Conservation (phyloP, 1,140 invertebrate genomes). For the Asbolus verrucosus region DNA sequence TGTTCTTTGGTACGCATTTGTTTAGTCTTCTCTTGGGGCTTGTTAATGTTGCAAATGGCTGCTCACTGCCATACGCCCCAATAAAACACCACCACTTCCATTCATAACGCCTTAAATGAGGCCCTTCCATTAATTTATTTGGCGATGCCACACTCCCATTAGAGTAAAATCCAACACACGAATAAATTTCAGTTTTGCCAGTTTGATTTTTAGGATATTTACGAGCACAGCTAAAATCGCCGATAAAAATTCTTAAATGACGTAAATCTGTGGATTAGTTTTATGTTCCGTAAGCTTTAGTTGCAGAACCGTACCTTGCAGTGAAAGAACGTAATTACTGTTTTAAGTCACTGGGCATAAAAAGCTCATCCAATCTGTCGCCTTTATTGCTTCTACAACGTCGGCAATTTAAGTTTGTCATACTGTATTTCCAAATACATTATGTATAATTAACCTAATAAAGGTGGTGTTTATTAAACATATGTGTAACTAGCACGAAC, state of each 20-base stretch:
- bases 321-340: constrained; percentile 12
- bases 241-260: constrained; percentile 13
- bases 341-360: constrained; percentile 12
- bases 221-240: not conserved
- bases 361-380: constrained; percentile 38
- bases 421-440: constrained; percentile 37
- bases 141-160: too few relatives aligned
- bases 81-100: constrained; percentile 7
- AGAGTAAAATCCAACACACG: too few relatives aligned
- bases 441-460: constrained; percentile 44
- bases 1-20: constrained; percentile 17
- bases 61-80: too few relatives aligned
- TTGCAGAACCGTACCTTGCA: constrained; percentile 18
- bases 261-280: constrained; percentile 8
- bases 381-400: constrained; percentile 32
- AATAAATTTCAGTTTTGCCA: too few relatives aligned
- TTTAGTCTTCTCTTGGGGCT: constrained; percentile 30
- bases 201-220: not conserved
- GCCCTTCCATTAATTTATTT: too few relatives aligned
- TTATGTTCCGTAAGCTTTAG: constrained; percentile 17
- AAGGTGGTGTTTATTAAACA: constrained; percentile 45
- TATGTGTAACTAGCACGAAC: constrained; percentile 41
- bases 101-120: too few relatives aligned
- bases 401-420: constrained; percentile 38
- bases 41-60: constrained; percentile 12